Evolutionary conservation across 1,140 invertebrate species (phyloP).

Genomic region (Ylistrum balloti): DNA sequence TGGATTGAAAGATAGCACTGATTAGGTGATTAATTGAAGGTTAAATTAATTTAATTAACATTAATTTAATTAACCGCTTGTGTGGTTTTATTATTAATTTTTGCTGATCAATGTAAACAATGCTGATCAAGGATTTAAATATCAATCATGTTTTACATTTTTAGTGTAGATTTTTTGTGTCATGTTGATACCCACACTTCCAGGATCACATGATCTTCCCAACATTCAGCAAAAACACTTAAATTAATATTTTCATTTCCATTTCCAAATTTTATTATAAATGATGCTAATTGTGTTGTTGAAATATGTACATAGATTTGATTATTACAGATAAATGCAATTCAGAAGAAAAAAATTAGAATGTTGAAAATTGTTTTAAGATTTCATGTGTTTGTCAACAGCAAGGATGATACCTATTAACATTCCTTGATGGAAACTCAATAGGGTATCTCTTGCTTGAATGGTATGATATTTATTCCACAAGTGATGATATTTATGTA

Average conservation of each 20-base stretch:
- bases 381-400: background rate
- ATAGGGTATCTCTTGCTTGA: background rate
- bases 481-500: background rate
- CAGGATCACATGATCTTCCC: background rate
- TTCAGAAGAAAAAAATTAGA: background rate
- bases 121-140: background rate
- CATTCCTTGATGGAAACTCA: background rate
- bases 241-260: background rate
- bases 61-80: too few relatives aligned
- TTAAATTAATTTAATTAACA: too few relatives aligned
- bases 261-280: background rate
- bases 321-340: background rate
- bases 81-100: too few relatives aligned
- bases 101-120: too few relatives aligned
- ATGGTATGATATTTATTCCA: background rate
- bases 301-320: background rate
- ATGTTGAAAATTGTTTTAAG: background rate
- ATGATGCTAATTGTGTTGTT: background rate
- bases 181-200: background rate
- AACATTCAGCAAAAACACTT: background rate
- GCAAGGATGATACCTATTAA: background rate
- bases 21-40: too few relatives aligned
- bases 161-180: background rate
- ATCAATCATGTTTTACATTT: background rate
- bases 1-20: too few relatives aligned